Conservation (phyloP, 2,888 invertebrate species). For the Morpho helenor region DNA sequence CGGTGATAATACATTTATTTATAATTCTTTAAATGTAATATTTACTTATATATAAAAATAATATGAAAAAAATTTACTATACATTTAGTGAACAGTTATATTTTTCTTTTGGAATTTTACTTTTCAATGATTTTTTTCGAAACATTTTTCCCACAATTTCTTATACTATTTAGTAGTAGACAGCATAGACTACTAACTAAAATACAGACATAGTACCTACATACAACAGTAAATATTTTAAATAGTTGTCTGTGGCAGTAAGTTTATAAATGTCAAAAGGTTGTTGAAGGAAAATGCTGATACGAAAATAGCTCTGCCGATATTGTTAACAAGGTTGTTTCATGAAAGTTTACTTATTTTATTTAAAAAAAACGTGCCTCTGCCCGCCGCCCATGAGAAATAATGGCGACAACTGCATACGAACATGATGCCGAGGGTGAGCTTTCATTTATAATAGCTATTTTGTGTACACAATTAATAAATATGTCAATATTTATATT, state of each 20-base stretch:
- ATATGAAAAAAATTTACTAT: slow-evolving; percentile 5
- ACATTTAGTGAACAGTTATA: no score
- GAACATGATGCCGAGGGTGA: slow-evolving; percentile 70
- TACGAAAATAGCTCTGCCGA: slow-evolving; percentile 27
- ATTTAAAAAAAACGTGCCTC: slow-evolving; percentile 5
- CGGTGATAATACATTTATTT: not conserved
- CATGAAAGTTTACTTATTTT: slow-evolving; percentile 19
- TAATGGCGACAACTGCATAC: slow-evolving; percentile 64
- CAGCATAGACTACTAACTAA: no score
- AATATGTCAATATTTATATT: slow-evolving; percentile 23
- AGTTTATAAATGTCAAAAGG: slow-evolving; percentile 14
- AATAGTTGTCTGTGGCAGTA: not conserved
- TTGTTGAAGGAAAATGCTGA: slow-evolving; percentile 20
- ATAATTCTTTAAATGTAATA: no score
- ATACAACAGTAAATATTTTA: no score
- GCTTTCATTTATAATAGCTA: slow-evolving; percentile 23
- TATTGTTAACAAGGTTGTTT: slow-evolving; percentile 21
- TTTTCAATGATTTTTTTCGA: no score
- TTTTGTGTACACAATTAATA: slow-evolving; percentile 11
- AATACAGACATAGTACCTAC: no score
- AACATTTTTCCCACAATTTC: no score
- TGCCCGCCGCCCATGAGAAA: slow-evolving; percentile 24
- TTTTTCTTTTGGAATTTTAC: no score
- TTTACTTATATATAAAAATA: slow-evolving; percentile 1
- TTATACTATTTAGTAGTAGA: no score